Percentiles rank a stretch among this genome's conserved stretches.
These are phyloP conservation scores for Ianthella basta DNA, from an alignment of 37 sponge, comb jelly and placozoan genomes.

Conservation along the genomic window DNA sequence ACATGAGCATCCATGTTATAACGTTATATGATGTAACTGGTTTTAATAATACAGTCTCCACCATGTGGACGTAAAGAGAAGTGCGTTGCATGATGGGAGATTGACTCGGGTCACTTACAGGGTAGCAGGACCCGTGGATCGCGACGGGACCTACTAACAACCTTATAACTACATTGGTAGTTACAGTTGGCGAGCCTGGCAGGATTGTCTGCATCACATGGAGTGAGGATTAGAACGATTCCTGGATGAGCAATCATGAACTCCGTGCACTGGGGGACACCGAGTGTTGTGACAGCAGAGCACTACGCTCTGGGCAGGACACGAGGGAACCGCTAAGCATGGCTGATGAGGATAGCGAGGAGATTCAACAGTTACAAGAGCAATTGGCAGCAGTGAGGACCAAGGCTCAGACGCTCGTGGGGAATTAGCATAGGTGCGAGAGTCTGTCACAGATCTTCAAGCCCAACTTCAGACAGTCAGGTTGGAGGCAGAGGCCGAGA, in stretches of 20 bases:
- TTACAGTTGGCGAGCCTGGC: too few relatives aligned
- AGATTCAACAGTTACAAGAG: neutral
- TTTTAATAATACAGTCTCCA: too few relatives aligned
- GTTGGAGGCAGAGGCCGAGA: slow-evolving; percentile 5
- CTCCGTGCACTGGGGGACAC: neutral
- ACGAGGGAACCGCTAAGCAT: neutral
- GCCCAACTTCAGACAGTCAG: neutral
- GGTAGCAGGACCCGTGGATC: too few relatives aligned
- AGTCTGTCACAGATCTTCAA: neutral
- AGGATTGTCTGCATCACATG: too few relatives aligned
- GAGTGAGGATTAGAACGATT: neutral
- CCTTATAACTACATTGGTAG: too few relatives aligned
- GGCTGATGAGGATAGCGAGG: neutral
- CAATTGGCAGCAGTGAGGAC: neutral
- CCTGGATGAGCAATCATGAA: slow-evolving; percentile 1
- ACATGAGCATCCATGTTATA: too few relatives aligned
- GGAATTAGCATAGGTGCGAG: neutral
- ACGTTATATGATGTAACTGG: too few relatives aligned
- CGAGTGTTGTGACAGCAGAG: neutral
- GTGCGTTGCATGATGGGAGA: too few relatives aligned
- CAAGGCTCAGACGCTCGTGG: neutral
- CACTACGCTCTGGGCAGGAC: neutral
- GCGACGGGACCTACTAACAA: too few relatives aligned
- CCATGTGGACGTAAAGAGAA: too few relatives aligned
- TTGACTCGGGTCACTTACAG: too few relatives aligned